Evolutionary conservation across 2,113 vertebrate genomes (phyloP).

Genomic region (Nanger granti): DNA sequence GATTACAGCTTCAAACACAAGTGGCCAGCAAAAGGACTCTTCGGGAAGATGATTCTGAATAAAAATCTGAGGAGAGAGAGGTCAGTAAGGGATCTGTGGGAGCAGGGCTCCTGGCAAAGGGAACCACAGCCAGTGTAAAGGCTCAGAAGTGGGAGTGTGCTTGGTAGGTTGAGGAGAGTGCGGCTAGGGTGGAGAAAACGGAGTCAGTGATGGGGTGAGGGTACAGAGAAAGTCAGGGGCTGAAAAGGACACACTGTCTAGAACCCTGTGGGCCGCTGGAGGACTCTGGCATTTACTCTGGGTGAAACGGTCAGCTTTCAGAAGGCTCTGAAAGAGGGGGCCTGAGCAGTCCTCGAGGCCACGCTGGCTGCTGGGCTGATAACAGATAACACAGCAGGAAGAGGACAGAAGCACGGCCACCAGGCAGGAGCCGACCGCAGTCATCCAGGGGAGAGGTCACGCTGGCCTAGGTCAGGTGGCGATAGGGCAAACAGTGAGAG

Average conservation of each 20-base stretch:
- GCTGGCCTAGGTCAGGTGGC: background rate
- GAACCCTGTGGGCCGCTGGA: background rate
- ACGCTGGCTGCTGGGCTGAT: background rate
- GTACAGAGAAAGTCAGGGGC: background rate
- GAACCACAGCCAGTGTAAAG: background rate
- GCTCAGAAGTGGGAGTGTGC: background rate
- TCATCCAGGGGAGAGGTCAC: background rate
- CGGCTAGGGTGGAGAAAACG: background rate
- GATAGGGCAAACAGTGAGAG: background rate
- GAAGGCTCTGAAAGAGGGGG: background rate
- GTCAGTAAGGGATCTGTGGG: background rate
- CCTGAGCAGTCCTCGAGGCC: background rate
- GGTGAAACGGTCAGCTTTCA: background rate
- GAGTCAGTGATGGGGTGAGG: background rate
- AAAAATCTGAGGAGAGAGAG: background rate
- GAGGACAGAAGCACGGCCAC: background rate
- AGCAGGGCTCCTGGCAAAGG: background rate
- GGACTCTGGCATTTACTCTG: background rate
- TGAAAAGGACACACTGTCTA: background rate
- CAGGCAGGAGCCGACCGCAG: background rate
- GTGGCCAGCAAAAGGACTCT: background rate
- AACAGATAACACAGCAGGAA: background rate
- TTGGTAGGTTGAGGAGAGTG: background rate
- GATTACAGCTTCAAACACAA: background rate
- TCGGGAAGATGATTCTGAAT: background rate